These are phyloP conservation scores for Netelia virgata DNA, from an alignment of 2,888 invertebrate species.

Conservation along the genomic window DNA sequence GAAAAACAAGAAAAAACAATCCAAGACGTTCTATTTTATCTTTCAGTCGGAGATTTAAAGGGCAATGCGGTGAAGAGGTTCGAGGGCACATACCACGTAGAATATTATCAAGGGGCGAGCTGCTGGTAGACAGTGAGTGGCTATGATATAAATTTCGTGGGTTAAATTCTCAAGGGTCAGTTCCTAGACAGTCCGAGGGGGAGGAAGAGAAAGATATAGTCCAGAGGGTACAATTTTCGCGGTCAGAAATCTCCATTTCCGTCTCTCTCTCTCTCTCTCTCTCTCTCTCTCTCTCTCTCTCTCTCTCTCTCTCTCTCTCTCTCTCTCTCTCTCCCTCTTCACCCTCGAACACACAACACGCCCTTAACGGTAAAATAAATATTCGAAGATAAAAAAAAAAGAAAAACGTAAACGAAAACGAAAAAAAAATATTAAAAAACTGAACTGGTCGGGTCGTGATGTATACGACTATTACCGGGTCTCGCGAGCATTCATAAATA, in stretches of 20 bases:
- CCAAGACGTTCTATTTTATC: too few relatives aligned
- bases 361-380: constrained; percentile 53
- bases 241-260: constrained; percentile 29
- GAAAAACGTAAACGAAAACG: too few relatives aligned
- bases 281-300: constrained; percentile 3
- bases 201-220: neutral
- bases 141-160: constrained; percentile 45
- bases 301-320: constrained; percentile 7
- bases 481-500: constrained; percentile 61
- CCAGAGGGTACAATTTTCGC: constrained; percentile 36
- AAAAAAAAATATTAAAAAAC: constrained; percentile 9
- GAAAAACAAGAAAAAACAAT: too few relatives aligned
- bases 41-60: neutral
- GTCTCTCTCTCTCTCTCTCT: constrained; percentile 1
- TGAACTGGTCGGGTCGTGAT: constrained; percentile 26
- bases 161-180: constrained; percentile 36
- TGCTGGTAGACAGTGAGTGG: neutral
- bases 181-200: neutral
- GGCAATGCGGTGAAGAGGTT: constrained; percentile 1
- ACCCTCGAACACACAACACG: neutral
- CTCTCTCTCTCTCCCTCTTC: neutral
- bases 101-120: neutral
- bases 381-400: constrained; percentile 27
- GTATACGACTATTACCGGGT: constrained; percentile 57
- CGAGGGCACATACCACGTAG: neutral